Conservation (phyloP, 2,113 vertebrate species). For the Notothenia coriiceps region DNA sequence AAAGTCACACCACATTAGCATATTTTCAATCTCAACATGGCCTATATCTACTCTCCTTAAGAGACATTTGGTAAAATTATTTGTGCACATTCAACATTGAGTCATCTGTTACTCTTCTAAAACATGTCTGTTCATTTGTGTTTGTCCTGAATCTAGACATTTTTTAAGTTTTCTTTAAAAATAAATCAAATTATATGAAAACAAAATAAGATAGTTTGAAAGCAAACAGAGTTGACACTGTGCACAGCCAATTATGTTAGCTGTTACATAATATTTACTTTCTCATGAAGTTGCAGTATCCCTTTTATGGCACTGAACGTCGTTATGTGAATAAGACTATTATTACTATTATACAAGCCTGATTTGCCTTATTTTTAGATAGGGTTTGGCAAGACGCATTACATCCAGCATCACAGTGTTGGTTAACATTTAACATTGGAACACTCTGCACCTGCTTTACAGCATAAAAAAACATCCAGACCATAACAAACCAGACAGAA, state of each 20-base stretch:
- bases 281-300: too few species aligned
- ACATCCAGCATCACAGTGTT: not conserved
- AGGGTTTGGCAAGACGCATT: not conserved
- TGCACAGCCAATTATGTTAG: not conserved
- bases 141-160: not conserved
- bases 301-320: not conserved
- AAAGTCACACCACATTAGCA: not conserved
- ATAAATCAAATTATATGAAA: conserved; percentile 1
- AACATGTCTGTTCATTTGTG: not conserved
- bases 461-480: not conserved
- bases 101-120: not conserved
- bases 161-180: not conserved
- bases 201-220: not conserved
- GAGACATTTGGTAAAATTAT: not conserved
- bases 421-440: not conserved
- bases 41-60: not conserved
- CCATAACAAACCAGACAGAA: conserved; percentile 7
- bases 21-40: conserved; percentile 1
- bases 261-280: too few species aligned
- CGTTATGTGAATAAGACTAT: not conserved
- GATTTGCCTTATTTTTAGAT: not conserved
- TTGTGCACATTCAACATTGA: not conserved
- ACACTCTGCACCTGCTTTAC: conserved; percentile 15
- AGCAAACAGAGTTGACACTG: not conserved
- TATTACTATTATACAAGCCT: not conserved